Base-by-base conservation (phyloP, 2,797 vertebrate species). In the Iguana delicatissima region DNA sequence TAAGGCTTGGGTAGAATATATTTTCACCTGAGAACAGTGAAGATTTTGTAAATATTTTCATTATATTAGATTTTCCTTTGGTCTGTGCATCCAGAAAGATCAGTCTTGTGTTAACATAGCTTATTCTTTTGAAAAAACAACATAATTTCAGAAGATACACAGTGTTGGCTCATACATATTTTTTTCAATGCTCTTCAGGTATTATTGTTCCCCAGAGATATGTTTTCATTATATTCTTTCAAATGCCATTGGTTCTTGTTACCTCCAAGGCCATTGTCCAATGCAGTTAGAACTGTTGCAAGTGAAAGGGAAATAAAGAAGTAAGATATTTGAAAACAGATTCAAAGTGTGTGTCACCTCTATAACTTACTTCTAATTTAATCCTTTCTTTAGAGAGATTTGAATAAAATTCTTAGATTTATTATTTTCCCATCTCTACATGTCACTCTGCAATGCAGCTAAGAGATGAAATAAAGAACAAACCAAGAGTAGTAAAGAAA, bases 381-480 rank as follows among this genome's bases (percentile, higher is more conserved):
- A 35, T 46, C 8, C 16, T 50, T 52, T 35, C 88, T 13, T 81
- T 35, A 52, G 80, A 59, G n/a, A 88, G 80, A 29, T 74, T 96
- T 90, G 94, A 85, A 88, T 90, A 87, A 72, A 87, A 93, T 92
- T 90, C 62, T 92, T 89, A 92, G 85, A 91, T 84, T 88, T 92
- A 89, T 91, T 93, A 88, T 92, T 93, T 91, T 74, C 50, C 6
- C n/a, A 55, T 55, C 4, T 72, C 46, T 73, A 26, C 22, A 13
- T 38, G n/a, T 22, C 13, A 2, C 50, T 93, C 73, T 77, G 89
- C 92, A 93, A 90, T 62, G 26, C 50, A 94, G 89, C 77, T 84
- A 89, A 94, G 95, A 95, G 72, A 32, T 24, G 35, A 93, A 89
- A 85, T 90, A n/a, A 84, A 92, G 88, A 94, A 83, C 67, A 95